Percentiles rank a stretch among this genome's conserved stretches.
These are phyloP conservation scores for Marmota monax DNA, from an alignment of 2,113 vertebrate genomes.

Conservation along the genomic window DNA sequence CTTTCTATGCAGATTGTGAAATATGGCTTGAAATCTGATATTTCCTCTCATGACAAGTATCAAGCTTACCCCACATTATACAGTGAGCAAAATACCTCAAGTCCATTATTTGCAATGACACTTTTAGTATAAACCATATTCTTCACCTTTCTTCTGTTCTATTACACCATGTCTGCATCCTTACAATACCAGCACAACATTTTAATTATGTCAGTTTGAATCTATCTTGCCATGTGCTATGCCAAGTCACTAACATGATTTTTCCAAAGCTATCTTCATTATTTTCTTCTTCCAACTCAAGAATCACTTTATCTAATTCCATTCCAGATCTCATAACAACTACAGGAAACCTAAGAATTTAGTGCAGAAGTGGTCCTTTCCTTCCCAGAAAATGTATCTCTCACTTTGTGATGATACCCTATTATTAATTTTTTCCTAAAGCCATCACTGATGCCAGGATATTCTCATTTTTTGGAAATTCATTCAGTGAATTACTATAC, in stretches of 20 bases:
- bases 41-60: background rate
- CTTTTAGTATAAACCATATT: background rate
- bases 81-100: background rate
- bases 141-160: background rate
- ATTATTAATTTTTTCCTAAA: background rate
- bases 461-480: background rate
- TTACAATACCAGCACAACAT: background rate
- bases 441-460: background rate
- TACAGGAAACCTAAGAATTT: background rate
- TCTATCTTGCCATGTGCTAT: background rate
- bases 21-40: background rate
- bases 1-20: background rate
- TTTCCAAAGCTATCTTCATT: background rate
- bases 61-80: background rate
- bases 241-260: background rate
- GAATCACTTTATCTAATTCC: background rate
- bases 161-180: background rate
- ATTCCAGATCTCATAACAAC: background rate
- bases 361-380: background rate
- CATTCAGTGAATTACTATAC: background rate
- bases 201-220: background rate
- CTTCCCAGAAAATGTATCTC: background rate
- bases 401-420: background rate
- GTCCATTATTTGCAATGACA: background rate
- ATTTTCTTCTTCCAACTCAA: conserved; percentile 24